Conservation (phyloP, 2,113 vertebrate genomes). For the Tragelaphus scriptus region DNA sequence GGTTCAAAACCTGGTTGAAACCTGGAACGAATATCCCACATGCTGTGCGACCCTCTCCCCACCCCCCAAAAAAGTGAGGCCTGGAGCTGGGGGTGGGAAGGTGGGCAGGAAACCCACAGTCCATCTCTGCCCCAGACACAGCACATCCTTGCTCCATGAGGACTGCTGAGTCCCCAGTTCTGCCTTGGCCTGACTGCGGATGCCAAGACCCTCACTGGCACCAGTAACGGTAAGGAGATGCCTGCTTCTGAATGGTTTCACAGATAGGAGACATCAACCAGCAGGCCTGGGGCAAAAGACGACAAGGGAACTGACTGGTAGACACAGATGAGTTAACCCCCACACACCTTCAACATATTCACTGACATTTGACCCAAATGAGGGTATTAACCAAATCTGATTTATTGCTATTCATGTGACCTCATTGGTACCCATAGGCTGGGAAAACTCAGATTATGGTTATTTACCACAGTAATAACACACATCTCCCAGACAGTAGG, state of each 20-base stretch:
- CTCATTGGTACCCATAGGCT: background rate
- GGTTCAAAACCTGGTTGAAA: background rate
- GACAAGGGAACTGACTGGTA: background rate
- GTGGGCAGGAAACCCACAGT: background rate
- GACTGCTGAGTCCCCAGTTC: background rate
- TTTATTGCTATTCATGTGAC: background rate
- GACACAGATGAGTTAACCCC: background rate
- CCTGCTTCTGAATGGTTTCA: background rate
- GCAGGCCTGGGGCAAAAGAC: background rate
- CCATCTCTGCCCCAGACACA: background rate
- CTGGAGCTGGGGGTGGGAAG: background rate
- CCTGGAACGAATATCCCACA: background rate
- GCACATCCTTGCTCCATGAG: background rate
- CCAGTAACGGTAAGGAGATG: background rate
- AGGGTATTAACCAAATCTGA: background rate
- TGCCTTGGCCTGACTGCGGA: background rate
- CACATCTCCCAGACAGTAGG: background rate
- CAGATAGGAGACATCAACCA: background rate
- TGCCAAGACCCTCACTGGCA: background rate
- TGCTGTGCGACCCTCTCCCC: background rate
- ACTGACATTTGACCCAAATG: background rate
- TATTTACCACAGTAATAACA: background rate
- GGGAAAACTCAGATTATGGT: background rate
- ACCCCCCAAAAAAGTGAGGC: background rate
- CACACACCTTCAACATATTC: background rate